phyloP scores from a whole-genome alignment of 2,888 invertebrate species.

The Epirrhoe tristata region DNA sequence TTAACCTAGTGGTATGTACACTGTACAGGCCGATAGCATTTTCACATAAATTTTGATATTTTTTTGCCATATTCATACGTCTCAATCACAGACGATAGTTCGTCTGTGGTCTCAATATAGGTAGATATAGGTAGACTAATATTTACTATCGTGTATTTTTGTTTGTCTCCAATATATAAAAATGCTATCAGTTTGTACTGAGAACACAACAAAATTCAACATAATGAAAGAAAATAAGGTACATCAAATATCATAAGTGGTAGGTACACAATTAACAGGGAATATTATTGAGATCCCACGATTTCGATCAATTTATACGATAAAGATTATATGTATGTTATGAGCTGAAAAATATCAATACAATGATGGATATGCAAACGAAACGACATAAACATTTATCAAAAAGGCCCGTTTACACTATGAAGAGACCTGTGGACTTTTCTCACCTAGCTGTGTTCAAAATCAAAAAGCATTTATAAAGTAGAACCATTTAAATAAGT shows the following conservation, averaged over 20 bases:
- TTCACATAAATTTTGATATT: background rate
- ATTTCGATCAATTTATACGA: constrained; percentile 23
- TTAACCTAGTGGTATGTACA: constrained; percentile 23
- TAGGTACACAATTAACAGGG: constrained; percentile 26
- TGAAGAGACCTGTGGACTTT: background rate
- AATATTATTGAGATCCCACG: constrained; percentile 37
- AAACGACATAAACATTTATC: constrained; percentile 8
- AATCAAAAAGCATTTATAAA: too few relatives aligned
- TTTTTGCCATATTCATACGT: background rate
- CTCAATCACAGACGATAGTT: too few relatives aligned
- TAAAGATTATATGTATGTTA: constrained; percentile 2
- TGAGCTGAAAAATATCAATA: constrained; percentile 12
- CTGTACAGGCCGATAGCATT: constrained; percentile 8
- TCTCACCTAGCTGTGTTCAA: background rate
- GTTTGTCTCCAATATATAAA: background rate
- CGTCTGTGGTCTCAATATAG: too few relatives aligned
- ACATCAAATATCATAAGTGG: constrained; percentile 26
- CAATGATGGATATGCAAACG: background rate
- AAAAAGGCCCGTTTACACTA: background rate
- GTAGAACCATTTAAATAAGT: too few relatives aligned
- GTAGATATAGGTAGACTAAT: background rate
- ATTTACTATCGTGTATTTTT: background rate
- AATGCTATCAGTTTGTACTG: background rate
- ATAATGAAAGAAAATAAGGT: constrained; percentile 9
- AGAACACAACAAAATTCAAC: constrained; percentile 17